These are phyloP conservation scores for Dilophus febrilis DNA, from an alignment of 2,888 invertebrate genomes.

Conservation along the genomic window DNA sequence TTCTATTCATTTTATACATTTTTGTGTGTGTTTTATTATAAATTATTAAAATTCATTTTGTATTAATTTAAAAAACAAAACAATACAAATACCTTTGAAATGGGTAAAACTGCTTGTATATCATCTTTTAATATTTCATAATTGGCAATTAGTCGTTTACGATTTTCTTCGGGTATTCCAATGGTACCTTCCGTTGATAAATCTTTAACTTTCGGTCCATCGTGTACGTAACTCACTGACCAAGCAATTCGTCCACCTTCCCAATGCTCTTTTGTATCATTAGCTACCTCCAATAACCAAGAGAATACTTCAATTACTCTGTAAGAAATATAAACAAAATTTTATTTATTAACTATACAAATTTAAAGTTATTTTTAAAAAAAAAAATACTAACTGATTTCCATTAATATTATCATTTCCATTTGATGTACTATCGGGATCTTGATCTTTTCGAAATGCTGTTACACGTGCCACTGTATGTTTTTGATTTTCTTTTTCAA, in stretches of 20 bases:
- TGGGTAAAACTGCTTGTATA: conserved; percentile 82
- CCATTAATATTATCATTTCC: conserved; percentile 10
- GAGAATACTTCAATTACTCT: conserved; percentile 70
- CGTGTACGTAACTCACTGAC: conserved; percentile 58
- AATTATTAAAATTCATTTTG: conserved; percentile 7
- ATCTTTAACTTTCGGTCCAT: conserved; percentile 33
- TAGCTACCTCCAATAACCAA: conserved; percentile 79
- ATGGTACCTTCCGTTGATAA: conserved; percentile 19
- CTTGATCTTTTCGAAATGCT: conserved; percentile 47
- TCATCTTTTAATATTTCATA: conserved; percentile 86
- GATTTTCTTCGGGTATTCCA: conserved; percentile 26
- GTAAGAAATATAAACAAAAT: conserved; percentile 10
- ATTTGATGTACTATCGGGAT: conserved; percentile 18
- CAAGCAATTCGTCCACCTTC: conserved; percentile 76
- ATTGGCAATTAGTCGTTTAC: conserved; percentile 57
- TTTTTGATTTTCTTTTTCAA: conserved; percentile 64
- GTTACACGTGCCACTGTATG: conserved; percentile 81
- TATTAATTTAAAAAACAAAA: conserved; percentile 5
- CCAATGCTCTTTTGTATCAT: conserved; percentile 56
- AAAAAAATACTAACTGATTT: conserved; percentile 12
- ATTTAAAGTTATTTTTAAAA: neutral
- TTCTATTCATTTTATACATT: conserved; percentile 53
- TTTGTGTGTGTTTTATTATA: too few species aligned
- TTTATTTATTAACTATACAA: neutral
- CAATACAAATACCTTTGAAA: conserved; percentile 57